Base-by-base conservation (phyloP, 2,113 vertebrate genomes). In the Ophiodon elongatus region DNA sequence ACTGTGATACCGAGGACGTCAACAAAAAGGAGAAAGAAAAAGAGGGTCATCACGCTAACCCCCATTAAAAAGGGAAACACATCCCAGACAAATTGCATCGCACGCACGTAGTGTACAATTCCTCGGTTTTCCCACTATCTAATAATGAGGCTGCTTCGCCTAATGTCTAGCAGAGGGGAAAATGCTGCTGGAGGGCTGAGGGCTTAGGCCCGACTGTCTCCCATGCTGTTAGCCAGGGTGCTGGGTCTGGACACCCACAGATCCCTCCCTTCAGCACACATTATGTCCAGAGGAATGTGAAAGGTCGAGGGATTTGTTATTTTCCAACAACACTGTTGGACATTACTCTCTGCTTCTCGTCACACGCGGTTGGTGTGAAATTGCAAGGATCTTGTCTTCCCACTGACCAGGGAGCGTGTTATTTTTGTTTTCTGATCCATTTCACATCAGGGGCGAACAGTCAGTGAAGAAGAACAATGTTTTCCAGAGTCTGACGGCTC, bases 131-230 rank as follows among this genome's bases (percentile, higher is more conserved):
- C 35, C 72, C 37, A 50, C 29, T 52, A 8, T 50, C 73, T 65
- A 77, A 84, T 79, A 66, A 79, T 65, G 47, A 29, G 82, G 29
- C 78, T 59, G 19, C 29, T 69, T 81, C 69, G 15, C 57, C 29
- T 67, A 67, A 76, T 66, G 39, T 60, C 59, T 75, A 56, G 29
- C 76, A 60, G 70, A 75, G 29, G n/a, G n/a, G n/a, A n/a, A n/a
- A 74, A 56, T 52, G 57, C 62, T 54, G 73, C 62, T 56, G 33
- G 39, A 23, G 29, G 39, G 29, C 45, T 52, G 19, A 35, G 19
- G 50, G 37, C 37, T 73, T 2, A 37, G 23, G n/a, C n/a, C 43
- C 19, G 31, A 76, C 63, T 43, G 33, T 29, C 63, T 59, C 25
- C 37, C 75, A 45, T 45, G 76, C 76, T 73, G 57, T 47, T 74